phyloP scores from a whole-genome alignment of 1,140 invertebrate genomes.

The Cardiocondyla obscurior region DNA sequence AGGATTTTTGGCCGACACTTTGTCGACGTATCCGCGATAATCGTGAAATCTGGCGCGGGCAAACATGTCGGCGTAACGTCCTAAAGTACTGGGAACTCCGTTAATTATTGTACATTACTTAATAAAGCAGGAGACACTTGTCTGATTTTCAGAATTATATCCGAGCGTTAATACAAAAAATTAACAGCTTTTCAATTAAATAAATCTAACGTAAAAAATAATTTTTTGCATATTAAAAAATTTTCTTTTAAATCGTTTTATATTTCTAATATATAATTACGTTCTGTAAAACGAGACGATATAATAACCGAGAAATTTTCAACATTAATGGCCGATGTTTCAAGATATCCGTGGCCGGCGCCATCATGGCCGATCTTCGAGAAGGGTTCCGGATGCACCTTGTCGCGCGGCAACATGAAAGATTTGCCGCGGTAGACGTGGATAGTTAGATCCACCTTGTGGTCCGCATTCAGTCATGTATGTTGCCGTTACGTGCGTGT shows the following conservation, averaged over 20 bases:
- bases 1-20: slow-evolving; percentile 72
- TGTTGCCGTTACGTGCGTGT: slow-evolving; percentile 7
- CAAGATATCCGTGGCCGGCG: background rate
- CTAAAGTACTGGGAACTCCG: background rate
- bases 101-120: slow-evolving; percentile 25
- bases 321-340: slow-evolving; percentile 52
- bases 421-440: slow-evolving; percentile 58
- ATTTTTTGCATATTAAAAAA: no score
- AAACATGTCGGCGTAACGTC: slow-evolving; percentile 55
- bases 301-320: slow-evolving; percentile 25
- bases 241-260: background rate
- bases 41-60: slow-evolving; percentile 67
- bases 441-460: slow-evolving; percentile 53
- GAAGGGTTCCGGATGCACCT: slow-evolving; percentile 56
- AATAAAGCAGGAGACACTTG: background rate
- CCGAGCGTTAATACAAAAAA: background rate
- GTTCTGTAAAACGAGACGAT: background rate
- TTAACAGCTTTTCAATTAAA: no score
- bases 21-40: slow-evolving; percentile 67
- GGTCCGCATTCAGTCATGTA: slow-evolving; percentile 37
- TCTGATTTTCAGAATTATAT: background rate
- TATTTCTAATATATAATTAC: background rate
- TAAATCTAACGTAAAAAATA: no score
- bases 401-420: slow-evolving; percentile 71
- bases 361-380: slow-evolving; percentile 50